Evolutionary conservation across 2,797 vertebrate genomes (phyloP), one percentile per base, ranked within the genome.

Genomic region (Lindbergichthys nudifrons): DNA sequence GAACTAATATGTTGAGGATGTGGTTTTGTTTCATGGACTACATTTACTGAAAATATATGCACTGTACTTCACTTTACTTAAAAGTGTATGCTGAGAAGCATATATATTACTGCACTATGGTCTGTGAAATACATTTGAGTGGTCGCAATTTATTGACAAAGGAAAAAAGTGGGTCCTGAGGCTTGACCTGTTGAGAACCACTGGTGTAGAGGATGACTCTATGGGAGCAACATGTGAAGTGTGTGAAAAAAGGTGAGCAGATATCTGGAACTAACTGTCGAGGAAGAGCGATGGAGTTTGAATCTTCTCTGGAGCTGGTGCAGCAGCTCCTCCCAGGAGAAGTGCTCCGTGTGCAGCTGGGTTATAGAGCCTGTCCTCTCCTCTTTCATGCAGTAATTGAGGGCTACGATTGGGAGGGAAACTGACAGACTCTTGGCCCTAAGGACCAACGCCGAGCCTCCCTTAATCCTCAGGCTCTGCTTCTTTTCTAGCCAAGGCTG

Each of bases 361-460:
- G 77, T 86, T 78, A 71, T 68, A 83, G 58, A n/a, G 76, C 73
- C 82, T 81, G 78, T 86, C 82, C 83, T 77, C 77, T 89, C 58
- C 50, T 77, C 81, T 89, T 85, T 85, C 77, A 89, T 88, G 89
- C 79, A 42, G 81, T 91, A 90, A 93, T 92, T 92, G 88, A 92
- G 82, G 87, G 73, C 81, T 80, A 74, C 84, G 83, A 86, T 78
- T 88, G 79, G 82, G 83, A 80, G 54, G 65, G 56, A 77, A 89
- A 52, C 85, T 62, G 88, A 85, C 88, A 85, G 79, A n/a, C 70
- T 83, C 23, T 47, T 45, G 54, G 79, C 83, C 71, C 88, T 61
- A 2, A 47, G 85, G 75, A 73, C 73, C 74, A 62, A 83, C 76
- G 84, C 70, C 26, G 46, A 56, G 54, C 65, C 77, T 73, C 45